These are phyloP conservation scores for Magallana ariakensis DNA, from an alignment of 1,140 invertebrate genomes.

Conservation along the genomic window DNA sequence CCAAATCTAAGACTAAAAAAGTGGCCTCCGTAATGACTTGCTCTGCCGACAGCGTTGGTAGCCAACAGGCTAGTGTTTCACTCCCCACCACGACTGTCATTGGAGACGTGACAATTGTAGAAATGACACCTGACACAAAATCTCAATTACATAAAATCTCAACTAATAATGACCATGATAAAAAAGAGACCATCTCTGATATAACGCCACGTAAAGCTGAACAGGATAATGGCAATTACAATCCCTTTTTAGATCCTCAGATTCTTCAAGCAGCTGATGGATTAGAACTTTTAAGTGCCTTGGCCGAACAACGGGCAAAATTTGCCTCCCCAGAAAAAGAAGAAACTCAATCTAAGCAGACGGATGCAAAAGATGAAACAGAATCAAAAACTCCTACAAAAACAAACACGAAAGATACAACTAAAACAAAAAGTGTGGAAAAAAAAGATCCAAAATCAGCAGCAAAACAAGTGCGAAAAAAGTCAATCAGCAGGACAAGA, in stretches of 20 bases:
- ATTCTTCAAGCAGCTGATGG: slow-evolving; percentile 83
- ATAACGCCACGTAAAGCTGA: neutral
- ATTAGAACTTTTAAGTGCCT: slow-evolving; percentile 88
- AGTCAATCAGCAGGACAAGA: slow-evolving; percentile 53
- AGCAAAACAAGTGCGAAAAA: slow-evolving; percentile 55
- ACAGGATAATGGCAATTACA: slow-evolving; percentile 57
- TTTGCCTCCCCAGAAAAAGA: slow-evolving; percentile 57
- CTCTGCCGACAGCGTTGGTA: neutral
- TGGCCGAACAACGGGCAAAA: slow-evolving; percentile 88
- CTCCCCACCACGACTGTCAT: slow-evolving; percentile 39
- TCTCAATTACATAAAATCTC: neutral
- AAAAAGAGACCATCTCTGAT: slow-evolving; percentile 23
- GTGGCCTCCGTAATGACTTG: neutral
- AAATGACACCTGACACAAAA: slow-evolving; percentile 41
- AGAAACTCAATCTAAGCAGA: slow-evolving; percentile 52
- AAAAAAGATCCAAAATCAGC: slow-evolving; percentile 53
- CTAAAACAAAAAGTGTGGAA: slow-evolving; percentile 27
- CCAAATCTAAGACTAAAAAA: neutral
- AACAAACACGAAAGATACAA: slow-evolving; percentile 44
- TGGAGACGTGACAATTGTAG: slow-evolving; percentile 37
- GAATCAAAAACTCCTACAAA: slow-evolving; percentile 35
- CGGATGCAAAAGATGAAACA: slow-evolving; percentile 42
- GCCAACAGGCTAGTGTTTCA: neutral
- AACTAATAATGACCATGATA: slow-evolving; percentile 30
- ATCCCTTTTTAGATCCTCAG: slow-evolving; percentile 74